Conservation (phyloP, 2,888 invertebrate species). For the Archaeoteleia sp. region DNA sequence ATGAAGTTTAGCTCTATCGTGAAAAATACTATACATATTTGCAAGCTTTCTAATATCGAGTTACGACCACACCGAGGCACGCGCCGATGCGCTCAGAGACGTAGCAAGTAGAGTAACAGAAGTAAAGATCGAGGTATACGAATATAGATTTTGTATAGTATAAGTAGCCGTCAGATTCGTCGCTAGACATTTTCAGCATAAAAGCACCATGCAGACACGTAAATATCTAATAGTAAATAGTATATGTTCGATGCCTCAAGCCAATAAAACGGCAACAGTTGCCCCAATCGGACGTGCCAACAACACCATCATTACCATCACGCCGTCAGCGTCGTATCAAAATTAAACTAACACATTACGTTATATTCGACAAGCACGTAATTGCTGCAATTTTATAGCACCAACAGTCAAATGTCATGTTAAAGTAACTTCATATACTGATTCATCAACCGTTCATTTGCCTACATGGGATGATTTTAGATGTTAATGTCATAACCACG, state of each 20-base stretch:
- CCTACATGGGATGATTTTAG: conserved; percentile 28
- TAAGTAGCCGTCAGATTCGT: conserved; percentile 63
- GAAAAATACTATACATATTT: conserved; percentile 59
- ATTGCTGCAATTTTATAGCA: conserved; percentile 35
- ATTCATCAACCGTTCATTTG: conserved; percentile 14
- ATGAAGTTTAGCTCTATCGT: conserved; percentile 52
- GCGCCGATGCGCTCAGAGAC: conserved; percentile 59
- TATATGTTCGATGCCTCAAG: conserved; percentile 65
- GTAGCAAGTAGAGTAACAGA: conserved; percentile 54
- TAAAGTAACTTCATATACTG: conserved; percentile 6
- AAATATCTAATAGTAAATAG: conserved; percentile 62
- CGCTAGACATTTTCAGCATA: conserved; percentile 68
- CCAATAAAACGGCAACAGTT: conserved; percentile 59
- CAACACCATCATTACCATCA: conserved; percentile 68
- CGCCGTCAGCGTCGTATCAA: conserved; percentile 62
- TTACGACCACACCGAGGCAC: conserved; percentile 64
- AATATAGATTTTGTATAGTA: conserved; percentile 54
- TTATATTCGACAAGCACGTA: conserved; percentile 35
- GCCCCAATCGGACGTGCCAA: conserved; percentile 66
- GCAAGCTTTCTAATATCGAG: conserved; percentile 70
- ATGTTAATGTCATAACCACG: conserved; percentile 31
- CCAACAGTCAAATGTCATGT: conserved; percentile 19
- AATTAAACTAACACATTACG: conserved; percentile 43
- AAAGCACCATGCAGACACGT: conserved; percentile 70
- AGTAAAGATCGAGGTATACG: conserved; percentile 53